Evolutionary conservation across 2,888 invertebrate genomes (phyloP).

Genomic region (Eupithecia vulgata): DNA sequence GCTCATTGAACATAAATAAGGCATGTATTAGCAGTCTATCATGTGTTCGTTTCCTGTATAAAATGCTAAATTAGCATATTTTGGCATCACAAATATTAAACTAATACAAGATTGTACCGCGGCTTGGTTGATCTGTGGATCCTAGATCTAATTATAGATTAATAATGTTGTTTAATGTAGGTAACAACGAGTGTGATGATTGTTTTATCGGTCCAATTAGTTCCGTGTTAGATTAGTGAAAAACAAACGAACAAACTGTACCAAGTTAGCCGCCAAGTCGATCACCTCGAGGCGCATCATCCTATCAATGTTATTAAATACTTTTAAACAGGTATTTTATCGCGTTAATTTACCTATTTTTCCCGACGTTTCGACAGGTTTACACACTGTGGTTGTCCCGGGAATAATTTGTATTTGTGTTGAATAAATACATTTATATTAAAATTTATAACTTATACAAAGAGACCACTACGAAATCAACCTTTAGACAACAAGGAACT

Average conservation of each 20-base stretch:
- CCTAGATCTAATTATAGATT: not conserved
- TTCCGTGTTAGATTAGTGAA: not conserved
- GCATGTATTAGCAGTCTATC: not conserved
- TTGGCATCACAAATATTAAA: not conserved
- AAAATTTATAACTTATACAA: too few species aligned
- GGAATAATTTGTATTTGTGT: too few species aligned
- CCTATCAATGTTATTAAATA: too few species aligned
- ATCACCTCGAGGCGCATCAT: too few species aligned
- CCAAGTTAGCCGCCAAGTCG: not conserved
- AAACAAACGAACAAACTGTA: not conserved
- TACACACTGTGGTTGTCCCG: too few species aligned
- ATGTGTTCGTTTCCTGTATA: not conserved
- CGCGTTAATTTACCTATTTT: too few species aligned
- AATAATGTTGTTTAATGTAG: not conserved
- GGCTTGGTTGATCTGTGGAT: not conserved
- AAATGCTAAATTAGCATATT: not conserved
- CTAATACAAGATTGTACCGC: not conserved
- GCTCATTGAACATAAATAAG: conserved; percentile 7
- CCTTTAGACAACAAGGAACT: too few species aligned
- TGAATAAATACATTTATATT: too few species aligned
- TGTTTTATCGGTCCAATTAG: not conserved
- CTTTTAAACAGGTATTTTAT: too few species aligned
- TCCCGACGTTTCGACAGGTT: too few species aligned
- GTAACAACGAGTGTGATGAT: not conserved
- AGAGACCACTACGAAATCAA: too few species aligned